A percentile compares a stretch with the other conserved stretches of the same genome.
Evolutionary conservation across 2,113 vertebrate genomes (phyloP).

Genomic region (Camelus dromedarius): DNA sequence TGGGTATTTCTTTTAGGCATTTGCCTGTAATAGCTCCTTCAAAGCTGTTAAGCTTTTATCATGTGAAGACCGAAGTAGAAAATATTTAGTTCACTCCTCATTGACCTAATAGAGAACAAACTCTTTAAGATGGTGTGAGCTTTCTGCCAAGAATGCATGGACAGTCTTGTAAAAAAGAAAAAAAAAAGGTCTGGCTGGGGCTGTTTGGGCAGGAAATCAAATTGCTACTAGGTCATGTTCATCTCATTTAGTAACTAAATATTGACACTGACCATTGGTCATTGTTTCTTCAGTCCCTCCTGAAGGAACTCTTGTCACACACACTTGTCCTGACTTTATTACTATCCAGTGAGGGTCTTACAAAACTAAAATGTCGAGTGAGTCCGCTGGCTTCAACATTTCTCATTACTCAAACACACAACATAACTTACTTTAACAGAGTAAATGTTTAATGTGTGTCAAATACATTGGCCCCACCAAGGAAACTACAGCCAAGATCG

Average conservation of each 20-base stretch:
- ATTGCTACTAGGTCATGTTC: constrained; percentile 68
- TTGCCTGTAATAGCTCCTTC: constrained; percentile 87
- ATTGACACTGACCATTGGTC: constrained; percentile 59
- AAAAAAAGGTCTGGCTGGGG: constrained; percentile 74
- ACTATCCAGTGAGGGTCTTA: not conserved
- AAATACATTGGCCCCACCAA: not conserved
- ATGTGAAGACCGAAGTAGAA: constrained; percentile 86
- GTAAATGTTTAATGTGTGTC: not conserved
- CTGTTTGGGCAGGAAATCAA: constrained; percentile 79
- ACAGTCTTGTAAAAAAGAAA: constrained; percentile 74
- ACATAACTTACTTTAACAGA: not conserved
- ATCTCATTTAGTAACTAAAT: constrained; percentile 77
- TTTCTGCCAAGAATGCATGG: constrained; percentile 78
- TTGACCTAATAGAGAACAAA: constrained; percentile 86
- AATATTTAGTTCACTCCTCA: constrained; percentile 87
- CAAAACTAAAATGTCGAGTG: constrained; percentile 27
- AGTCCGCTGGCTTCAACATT: not conserved
- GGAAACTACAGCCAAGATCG: not conserved
- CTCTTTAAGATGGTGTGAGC: constrained; percentile 80
- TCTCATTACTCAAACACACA: not conserved
- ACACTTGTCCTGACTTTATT: constrained; percentile 48
- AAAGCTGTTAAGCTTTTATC: constrained; percentile 89
- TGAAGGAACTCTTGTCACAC: constrained; percentile 55
- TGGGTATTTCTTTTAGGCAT: constrained; percentile 87
- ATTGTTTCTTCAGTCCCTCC: constrained; percentile 39